A percentile compares a stretch with the other conserved stretches of the same genome.
Evolutionary conservation across 2,113 vertebrate genomes (phyloP).

Genomic region (Takifugu flavidus): DNA sequence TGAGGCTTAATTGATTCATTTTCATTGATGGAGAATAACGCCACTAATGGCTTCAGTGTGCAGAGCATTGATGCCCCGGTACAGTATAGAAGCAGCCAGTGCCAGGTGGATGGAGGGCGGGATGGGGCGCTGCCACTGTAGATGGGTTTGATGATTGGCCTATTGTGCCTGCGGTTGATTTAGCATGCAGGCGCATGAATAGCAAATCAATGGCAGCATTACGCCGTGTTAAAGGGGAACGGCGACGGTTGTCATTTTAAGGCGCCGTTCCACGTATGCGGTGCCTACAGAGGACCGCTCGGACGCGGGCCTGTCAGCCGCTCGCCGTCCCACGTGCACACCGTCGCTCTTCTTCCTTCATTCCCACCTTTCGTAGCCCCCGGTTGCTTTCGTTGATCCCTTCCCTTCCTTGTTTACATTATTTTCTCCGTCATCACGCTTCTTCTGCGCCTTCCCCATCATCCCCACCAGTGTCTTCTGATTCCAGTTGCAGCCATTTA

Average conservation of each 20-base stretch:
- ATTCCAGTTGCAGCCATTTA: neutral
- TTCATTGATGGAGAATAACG: conserved; percentile 67
- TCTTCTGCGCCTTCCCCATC: too few species aligned
- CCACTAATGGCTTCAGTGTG: conserved; percentile 59
- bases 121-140: conserved; percentile 41
- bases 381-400: too few species aligned
- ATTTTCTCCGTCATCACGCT: too few species aligned
- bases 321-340: neutral
- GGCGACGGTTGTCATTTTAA: conserved; percentile 38
- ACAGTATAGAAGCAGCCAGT: conserved; percentile 56
- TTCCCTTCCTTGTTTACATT: too few species aligned
- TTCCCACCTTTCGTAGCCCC: too few species aligned
- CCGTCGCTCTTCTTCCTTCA: neutral
- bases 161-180: conserved; percentile 80
- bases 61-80: conserved; percentile 39
- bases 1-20: conserved; percentile 73
- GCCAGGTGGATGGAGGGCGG: conserved; percentile 64
- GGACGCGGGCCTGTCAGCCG: neutral
- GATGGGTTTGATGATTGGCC: conserved; percentile 73
- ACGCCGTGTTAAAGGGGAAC: conserved; percentile 63
- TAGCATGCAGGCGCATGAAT: conserved; percentile 73
- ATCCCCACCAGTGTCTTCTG: neutral
- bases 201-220: conserved; percentile 77
- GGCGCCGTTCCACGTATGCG: neutral
- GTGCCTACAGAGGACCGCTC: neutral